Evolutionary conservation across 2,797 vertebrate genomes (phyloP).

Genomic region (Lagocephalus sceleratus): DNA sequence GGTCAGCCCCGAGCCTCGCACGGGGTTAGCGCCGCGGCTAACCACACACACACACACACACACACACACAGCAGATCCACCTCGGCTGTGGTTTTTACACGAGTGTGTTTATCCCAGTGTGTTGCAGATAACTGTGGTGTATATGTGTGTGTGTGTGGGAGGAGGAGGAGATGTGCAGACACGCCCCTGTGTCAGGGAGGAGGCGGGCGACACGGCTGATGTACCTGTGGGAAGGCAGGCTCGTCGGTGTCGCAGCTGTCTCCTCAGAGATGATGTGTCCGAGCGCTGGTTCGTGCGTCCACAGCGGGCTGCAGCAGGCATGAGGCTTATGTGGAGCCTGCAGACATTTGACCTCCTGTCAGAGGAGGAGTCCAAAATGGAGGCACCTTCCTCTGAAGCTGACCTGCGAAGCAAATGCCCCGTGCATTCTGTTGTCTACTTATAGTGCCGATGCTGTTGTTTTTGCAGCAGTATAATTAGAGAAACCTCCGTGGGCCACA

Average conservation of each 20-base stretch:
- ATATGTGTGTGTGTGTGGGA: neutral
- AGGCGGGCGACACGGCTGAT: slow-evolving; percentile 12
- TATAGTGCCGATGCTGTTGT: too few relatives aligned
- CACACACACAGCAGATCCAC: slow-evolving; percentile 16
- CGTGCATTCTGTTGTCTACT: too few relatives aligned
- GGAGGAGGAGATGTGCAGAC: slow-evolving; percentile 29
- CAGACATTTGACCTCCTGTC: slow-evolving; percentile 43
- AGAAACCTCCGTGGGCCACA: neutral
- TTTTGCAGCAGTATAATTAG: neutral
- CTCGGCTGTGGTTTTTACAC: neutral
- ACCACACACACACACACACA: slow-evolving; percentile 26
- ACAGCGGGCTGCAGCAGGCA: slow-evolving; percentile 11
- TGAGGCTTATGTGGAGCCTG: slow-evolving; percentile 29
- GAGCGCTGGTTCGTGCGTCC: neutral
- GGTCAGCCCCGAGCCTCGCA: slow-evolving; percentile 57
- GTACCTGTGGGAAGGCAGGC: neutral
- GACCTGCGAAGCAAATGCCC: neutral
- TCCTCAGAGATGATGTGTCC: neutral
- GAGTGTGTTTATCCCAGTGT: neutral
- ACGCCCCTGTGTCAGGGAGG: slow-evolving; percentile 54
- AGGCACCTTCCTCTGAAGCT: slow-evolving; percentile 20
- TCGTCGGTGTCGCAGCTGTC: neutral
- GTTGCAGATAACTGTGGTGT: neutral
- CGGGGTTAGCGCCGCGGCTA: slow-evolving; percentile 61
- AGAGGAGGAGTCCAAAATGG: slow-evolving; percentile 45